These are phyloP conservation scores for Pterophyllum scalare DNA, from an alignment of 2,113 vertebrate genomes.

Conservation along the genomic window DNA sequence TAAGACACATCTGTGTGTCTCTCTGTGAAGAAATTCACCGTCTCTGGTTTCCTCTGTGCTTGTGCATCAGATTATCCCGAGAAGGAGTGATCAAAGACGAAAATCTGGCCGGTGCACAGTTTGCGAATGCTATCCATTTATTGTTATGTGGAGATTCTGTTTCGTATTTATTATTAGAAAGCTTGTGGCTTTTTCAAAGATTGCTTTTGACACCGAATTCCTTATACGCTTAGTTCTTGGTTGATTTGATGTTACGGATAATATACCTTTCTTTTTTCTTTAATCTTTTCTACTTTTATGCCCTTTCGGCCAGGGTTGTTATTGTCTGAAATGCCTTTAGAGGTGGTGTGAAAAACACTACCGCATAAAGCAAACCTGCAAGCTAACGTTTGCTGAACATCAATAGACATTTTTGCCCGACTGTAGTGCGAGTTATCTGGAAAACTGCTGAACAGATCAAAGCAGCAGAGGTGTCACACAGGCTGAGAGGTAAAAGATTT, in stretches of 20 bases:
- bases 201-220: neutral
- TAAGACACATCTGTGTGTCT: neutral
- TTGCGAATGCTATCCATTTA: neutral
- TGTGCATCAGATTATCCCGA: neutral
- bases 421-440: neutral
- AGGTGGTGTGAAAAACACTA: neutral
- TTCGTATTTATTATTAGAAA: neutral
- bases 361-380: slow-evolving; percentile 42
- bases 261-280: slow-evolving; percentile 7
- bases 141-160: neutral
- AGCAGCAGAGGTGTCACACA: slow-evolving; percentile 63
- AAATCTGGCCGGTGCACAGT: neutral
- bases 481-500: slow-evolving; percentile 65
- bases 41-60: neutral
- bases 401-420: neutral
- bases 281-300: neutral
- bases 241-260: slow-evolving; percentile 10
- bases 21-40: neutral
- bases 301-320: neutral
- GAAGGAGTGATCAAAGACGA: neutral
- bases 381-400: slow-evolving; percentile 16
- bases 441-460: slow-evolving; percentile 36
- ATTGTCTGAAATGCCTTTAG: neutral
- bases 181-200: slow-evolving; percentile 8
- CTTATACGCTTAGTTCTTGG: neutral